Conservation (phyloP, 2,113 vertebrate species). For the Gnathonemus longibarbis region DNA sequence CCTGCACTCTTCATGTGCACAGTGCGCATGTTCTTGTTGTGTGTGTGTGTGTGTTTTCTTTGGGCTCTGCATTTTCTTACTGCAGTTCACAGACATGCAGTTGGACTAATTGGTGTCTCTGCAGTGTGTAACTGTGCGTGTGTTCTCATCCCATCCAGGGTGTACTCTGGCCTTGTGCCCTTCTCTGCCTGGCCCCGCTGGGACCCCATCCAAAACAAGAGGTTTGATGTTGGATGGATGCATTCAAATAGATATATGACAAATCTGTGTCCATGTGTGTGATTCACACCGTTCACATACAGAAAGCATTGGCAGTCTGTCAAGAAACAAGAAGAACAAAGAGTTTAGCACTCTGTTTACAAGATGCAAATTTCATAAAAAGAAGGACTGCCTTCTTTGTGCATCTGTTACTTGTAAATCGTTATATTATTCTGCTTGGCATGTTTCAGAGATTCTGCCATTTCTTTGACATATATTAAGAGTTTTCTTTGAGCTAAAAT, state of each 20-base stretch:
- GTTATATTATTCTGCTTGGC: background rate
- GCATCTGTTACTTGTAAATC: background rate
- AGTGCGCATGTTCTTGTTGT: background rate
- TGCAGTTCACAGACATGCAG: background rate
- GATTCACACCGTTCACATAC: conserved; percentile 23
- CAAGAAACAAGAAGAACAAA: conserved; percentile 15
- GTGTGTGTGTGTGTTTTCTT: background rate
- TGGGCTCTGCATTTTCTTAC: background rate
- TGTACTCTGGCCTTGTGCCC: background rate
- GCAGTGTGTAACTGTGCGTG: background rate
- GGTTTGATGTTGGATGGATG: background rate
- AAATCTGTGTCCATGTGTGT: conserved; percentile 8
- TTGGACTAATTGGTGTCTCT: background rate
- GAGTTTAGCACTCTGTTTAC: conserved; percentile 18
- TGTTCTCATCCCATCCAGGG: background rate
- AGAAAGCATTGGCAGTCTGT: conserved; percentile 13
- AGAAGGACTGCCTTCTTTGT: background rate
- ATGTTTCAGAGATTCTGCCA: background rate
- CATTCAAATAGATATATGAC: conserved; percentile 13
- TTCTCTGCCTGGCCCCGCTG: background rate
- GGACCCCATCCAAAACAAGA: background rate
- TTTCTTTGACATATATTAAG: background rate
- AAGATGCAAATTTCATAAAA: conserved; percentile 19
- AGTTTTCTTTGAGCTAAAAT: background rate
- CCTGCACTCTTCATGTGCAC: background rate